phyloP scores from a whole-genome alignment of 2,888 invertebrate species.

The Dione vanillae region DNA sequence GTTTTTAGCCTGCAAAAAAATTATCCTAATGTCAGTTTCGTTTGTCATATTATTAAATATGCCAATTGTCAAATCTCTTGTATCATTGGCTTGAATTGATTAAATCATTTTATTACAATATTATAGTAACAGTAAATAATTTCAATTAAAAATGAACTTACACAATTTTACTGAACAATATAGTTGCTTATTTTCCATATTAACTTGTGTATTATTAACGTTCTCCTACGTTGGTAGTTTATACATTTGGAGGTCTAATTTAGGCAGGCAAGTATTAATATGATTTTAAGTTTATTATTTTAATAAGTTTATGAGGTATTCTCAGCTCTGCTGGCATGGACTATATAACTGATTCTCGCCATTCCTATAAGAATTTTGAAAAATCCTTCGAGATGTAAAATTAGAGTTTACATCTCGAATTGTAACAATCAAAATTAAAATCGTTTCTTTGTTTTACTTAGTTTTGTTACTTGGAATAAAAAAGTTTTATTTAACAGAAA shows the following conservation, averaged over 20 bases:
- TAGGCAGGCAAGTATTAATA: constrained; percentile 85
- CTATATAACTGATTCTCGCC: no score
- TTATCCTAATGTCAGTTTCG: constrained; percentile 1
- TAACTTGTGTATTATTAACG: constrained; percentile 90
- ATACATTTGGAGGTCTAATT: constrained; percentile 92
- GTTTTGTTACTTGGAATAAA: neutral
- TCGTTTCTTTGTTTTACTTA: no score
- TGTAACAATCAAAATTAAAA: no score
- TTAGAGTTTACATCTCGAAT: no score
- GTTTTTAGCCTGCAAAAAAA: neutral
- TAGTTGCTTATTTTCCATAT: constrained; percentile 85
- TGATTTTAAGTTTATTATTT: neutral
- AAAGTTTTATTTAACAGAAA: neutral
- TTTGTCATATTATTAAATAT: constrained; percentile 1
- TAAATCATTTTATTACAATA: neutral
- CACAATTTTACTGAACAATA: constrained; percentile 51
- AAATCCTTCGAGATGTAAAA: no score
- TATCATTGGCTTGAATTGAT: neutral
- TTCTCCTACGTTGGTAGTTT: constrained; percentile 93
- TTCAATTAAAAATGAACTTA: constrained; percentile 5
- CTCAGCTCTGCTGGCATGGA: no score
- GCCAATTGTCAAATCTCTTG: constrained; percentile 1
- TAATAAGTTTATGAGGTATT: neutral
- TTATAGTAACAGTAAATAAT: neutral
- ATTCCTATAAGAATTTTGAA: no score